Conservation (phyloP, 1,140 invertebrate genomes). For the Neodiprion pinetum region DNA sequence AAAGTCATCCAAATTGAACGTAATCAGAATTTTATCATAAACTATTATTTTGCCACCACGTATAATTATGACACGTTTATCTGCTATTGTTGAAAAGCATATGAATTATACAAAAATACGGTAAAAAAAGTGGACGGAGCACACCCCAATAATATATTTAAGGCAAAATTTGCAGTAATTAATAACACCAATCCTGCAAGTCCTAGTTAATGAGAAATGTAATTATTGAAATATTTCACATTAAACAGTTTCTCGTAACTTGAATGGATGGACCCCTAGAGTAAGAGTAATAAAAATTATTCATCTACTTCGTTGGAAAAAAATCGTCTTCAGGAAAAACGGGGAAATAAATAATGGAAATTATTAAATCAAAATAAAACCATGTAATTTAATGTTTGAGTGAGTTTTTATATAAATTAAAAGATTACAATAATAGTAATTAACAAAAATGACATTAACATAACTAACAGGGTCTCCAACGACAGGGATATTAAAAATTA, state of each 20-base stretch:
- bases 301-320: background rate
- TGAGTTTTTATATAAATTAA: slow-evolving; percentile 50
- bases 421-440: slow-evolving; percentile 47
- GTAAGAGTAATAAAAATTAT: background rate
- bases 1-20: background rate
- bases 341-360: slow-evolving; percentile 3
- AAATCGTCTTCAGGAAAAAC: background rate
- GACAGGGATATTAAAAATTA: no score
- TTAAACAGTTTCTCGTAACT: background rate
- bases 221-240: slow-evolving; percentile 4
- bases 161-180: slow-evolving; percentile 9
- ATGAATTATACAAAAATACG: slow-evolving; percentile 31
- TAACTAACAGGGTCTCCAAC: slow-evolving; percentile 29
- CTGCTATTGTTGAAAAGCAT: background rate
- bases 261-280: background rate
- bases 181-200: background rate
- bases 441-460: slow-evolving; percentile 39
- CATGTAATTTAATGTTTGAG: slow-evolving; percentile 1
- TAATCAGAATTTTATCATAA: background rate
- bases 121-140: slow-evolving; percentile 41
- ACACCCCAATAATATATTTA: slow-evolving; percentile 31
- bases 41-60: slow-evolving; percentile 9
- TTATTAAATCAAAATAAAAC: slow-evolving; percentile 7
- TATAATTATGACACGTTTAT: slow-evolving; percentile 22
- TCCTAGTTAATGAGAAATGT: background rate